phyloP scores from a whole-genome alignment of 2,113 vertebrate genomes.

The Elaphurus davidianus region DNA sequence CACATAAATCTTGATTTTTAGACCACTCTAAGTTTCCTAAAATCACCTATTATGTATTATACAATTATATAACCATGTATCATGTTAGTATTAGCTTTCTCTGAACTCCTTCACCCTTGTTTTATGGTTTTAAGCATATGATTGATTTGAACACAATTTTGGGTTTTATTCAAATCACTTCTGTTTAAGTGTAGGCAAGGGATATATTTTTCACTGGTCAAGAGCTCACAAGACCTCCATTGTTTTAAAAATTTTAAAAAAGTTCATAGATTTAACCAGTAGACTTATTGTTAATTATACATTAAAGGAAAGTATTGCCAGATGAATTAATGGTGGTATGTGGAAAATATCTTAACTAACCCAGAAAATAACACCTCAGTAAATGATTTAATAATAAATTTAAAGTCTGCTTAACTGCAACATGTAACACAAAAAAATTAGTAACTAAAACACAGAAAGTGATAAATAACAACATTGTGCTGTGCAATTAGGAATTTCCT shows the following conservation, averaged over 20 bases:
- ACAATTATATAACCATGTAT: not conserved
- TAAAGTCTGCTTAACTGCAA: not conserved
- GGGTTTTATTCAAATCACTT: not conserved
- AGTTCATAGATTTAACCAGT: not conserved
- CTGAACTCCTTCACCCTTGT: not conserved
- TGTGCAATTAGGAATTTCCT: not conserved
- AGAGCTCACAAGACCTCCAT: not conserved
- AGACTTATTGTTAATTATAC: not conserved
- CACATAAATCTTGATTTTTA: not conserved
- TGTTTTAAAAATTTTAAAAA: not conserved
- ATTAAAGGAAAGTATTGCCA: not conserved
- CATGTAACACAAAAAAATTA: not conserved
- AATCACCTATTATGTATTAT: not conserved
- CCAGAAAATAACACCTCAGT: not conserved
- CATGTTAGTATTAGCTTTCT: not conserved
- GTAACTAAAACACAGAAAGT: not conserved
- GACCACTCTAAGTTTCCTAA: not conserved
- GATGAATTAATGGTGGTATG: not conserved
- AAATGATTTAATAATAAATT: not conserved
- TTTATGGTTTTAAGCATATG: not conserved
- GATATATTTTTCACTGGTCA: not conserved
- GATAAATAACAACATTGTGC: not conserved
- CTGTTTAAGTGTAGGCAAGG: not conserved
- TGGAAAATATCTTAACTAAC: not conserved
- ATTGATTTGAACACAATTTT: not conserved